A percentile compares a stretch with the other conserved stretches of the same genome.
Conservation (phyloP, 2,113 vertebrate species). For the Cathartes aura region DNA sequence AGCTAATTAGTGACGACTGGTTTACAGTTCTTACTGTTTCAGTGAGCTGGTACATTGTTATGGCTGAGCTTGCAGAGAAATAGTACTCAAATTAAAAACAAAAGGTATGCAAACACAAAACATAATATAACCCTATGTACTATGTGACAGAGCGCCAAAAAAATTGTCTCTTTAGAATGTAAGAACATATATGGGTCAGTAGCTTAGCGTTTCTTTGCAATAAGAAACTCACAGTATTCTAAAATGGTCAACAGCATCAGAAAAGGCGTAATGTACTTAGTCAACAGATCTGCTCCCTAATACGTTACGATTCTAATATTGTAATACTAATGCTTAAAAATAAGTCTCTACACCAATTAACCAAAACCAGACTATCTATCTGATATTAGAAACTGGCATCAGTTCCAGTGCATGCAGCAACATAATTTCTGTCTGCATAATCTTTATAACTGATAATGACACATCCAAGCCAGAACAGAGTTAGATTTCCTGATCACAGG, state of each 20-base stretch:
- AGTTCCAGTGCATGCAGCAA: background rate
- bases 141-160: background rate
- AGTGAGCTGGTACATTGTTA: background rate
- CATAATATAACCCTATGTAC: background rate
- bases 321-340: background rate
- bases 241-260: background rate
- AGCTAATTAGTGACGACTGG: background rate
- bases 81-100: background rate
- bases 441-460: background rate
- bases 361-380: background rate
- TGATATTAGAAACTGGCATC: background rate
- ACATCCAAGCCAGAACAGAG: background rate
- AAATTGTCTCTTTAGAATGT: background rate
- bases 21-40: background rate
- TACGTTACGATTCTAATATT: background rate
- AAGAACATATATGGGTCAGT: background rate
- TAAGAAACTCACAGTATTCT: background rate
- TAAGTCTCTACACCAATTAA: background rate
- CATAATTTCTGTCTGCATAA: background rate
- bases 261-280: accelerated
- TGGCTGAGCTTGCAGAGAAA: background rate
- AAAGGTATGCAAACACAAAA: background rate
- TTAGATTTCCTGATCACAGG: background rate
- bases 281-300: background rate
- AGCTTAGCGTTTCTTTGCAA: background rate